Evolutionary conservation across 1,140 invertebrate species (phyloP), one percentile per base, ranked within the genome.

Genomic region (Potamilus streckersoni): DNA sequence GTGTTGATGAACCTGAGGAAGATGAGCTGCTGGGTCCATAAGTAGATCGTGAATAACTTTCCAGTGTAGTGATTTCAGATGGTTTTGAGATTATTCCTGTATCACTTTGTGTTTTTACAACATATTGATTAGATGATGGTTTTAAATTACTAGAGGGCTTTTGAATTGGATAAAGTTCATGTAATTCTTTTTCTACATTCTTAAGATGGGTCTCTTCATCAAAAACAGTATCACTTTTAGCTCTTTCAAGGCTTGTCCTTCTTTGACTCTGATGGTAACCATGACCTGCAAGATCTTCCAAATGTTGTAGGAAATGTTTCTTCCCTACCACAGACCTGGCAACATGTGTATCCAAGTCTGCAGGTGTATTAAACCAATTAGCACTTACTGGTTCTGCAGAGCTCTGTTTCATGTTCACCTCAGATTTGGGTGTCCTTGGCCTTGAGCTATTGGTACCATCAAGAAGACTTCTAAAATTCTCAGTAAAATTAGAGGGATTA

Each of bases 321-420:
- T 76, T 66, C 14, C 38, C 17, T 19, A 59, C 19, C 3, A 76
- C 67, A 23, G 80, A 83, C 38, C 62, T 58, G 31, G 69, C 68
- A 20, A 83, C 73, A 67, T 83, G 82, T 20, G 73, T 64, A n/a
- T 79, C 79, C 76, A 74, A 73, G 55, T 83, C 71, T 49, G 78
- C 82, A 49, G 82, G 82, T 13, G 82, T 81, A n/a, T 55, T 66
- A 73, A 79, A 83, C 82, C 82, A 77, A 23, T 77, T 73, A 61
- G 69, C 70, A 80, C 66, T 83, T 55, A 69, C 73, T 71, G 60
- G 82, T 76, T 60, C 75, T 38, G 60, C 62, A 27, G 15, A 16
- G 5, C 14, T 27, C 58, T 20, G 27, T 17, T 61, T n/a, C n/a
- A 71, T 59, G 62, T 31, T 62, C 60, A n/a, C 70, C 58, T 70